These are phyloP conservation scores for Plecotus auritus DNA, from an alignment of 2,113 vertebrate species.

Conservation along the genomic window DNA sequence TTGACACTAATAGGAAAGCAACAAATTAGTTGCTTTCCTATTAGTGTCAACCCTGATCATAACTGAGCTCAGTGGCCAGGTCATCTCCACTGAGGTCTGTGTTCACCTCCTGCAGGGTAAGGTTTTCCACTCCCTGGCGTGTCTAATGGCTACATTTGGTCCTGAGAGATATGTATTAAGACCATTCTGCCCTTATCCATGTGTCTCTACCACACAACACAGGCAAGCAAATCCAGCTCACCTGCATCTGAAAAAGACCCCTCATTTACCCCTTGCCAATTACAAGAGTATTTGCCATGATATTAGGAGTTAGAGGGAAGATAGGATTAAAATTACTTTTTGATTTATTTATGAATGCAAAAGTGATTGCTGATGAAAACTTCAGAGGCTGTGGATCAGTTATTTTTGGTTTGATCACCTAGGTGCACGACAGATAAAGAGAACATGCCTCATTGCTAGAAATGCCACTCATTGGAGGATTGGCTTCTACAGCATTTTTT, in stretches of 20 bases:
- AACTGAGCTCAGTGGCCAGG: no score
- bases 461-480: not conserved
- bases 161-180: fast-evolving
- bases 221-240: not conserved
- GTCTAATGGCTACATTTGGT: not conserved
- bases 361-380: slow-evolving; percentile 17
- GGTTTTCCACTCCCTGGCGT: not conserved
- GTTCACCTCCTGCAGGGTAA: not conserved
- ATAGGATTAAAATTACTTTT: not conserved
- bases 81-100: not conserved
- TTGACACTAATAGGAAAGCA: no score
- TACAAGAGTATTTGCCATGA: not conserved
- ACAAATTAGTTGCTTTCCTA: not conserved
- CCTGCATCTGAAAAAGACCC: not conserved
- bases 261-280: not conserved
- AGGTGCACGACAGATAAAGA: not conserved
- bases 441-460: not conserved
- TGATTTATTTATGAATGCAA: slow-evolving; percentile 41
- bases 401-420: not conserved
- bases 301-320: not conserved
- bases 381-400: not conserved
- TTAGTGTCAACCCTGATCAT: not conserved
- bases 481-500: not conserved
- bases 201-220: not conserved
- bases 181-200: not conserved